phyloP scores from a whole-genome alignment of 2,113 vertebrate species.

The Chamaetylas fuelleborni region DNA sequence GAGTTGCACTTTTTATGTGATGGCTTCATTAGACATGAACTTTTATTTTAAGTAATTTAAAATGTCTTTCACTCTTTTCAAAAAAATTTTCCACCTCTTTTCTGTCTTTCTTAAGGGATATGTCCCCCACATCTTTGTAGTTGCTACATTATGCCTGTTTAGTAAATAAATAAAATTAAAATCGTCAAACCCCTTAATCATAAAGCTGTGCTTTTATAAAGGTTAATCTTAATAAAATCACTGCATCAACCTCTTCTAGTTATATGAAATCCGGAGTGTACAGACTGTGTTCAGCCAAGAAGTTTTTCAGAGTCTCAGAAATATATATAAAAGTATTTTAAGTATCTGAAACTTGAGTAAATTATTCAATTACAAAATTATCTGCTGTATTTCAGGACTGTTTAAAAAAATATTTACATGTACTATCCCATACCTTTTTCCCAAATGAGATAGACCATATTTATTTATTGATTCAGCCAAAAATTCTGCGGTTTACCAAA shows the following conservation, averaged over 20 bases:
- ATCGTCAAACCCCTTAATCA: not conserved
- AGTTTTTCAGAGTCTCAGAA: not conserved
- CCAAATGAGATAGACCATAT: not conserved
- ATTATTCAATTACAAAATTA: not conserved
- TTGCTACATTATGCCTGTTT: not conserved
- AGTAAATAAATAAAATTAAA: not conserved
- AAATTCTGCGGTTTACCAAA: not conserved
- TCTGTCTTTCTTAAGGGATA: not conserved
- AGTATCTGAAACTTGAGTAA: not conserved
- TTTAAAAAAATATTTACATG: conserved; percentile 8
- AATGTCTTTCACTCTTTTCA: not conserved
- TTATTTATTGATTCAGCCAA: not conserved
- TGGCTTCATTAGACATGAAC: conserved; percentile 33
- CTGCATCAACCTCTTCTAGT: not conserved
- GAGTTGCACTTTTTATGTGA: conserved; percentile 67
- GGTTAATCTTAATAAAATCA: not conserved
- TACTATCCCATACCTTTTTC: not conserved
- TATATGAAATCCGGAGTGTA: not conserved
- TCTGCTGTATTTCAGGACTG: not conserved
- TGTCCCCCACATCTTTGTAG: not conserved
- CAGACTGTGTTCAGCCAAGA: not conserved
- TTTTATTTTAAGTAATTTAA: conserved; percentile 21
- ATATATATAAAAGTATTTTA: not conserved
- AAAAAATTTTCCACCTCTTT: not conserved
- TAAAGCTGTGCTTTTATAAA: not conserved